Percentiles rank a stretch among this genome's conserved stretches.
Evolutionary conservation across 1,140 invertebrate species (phyloP).

Genomic region (Metaphire vulgaris): DNA sequence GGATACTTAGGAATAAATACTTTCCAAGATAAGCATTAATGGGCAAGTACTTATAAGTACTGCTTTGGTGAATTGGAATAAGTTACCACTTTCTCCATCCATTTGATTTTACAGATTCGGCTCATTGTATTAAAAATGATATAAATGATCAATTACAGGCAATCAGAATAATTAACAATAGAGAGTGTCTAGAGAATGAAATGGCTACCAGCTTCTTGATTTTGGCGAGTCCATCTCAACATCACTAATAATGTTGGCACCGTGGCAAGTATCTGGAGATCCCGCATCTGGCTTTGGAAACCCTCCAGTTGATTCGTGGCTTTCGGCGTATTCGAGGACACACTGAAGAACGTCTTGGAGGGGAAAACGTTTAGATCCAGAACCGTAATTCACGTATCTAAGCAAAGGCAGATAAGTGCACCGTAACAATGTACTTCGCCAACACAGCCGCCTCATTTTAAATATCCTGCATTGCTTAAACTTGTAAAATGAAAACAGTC

Average conservation of each 20-base stretch:
- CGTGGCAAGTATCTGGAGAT: slow-evolving; percentile 7
- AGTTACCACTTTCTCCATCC: too few species aligned
- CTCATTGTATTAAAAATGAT: too few species aligned
- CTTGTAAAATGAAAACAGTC: too few species aligned
- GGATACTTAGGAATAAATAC: too few species aligned
- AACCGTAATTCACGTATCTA: slow-evolving; percentile 51
- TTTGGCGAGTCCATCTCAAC: slow-evolving; percentile 48
- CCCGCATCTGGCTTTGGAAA: slow-evolving; percentile 33
- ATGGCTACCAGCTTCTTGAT: slow-evolving; percentile 30
- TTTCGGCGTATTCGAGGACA: slow-evolving; percentile 49
- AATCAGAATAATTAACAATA: neutral
- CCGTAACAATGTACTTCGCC: too few species aligned
- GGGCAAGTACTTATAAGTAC: too few species aligned
- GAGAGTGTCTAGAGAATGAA: neutral
- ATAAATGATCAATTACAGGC: too few species aligned
- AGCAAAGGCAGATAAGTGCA: slow-evolving; percentile 11
- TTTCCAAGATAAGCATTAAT: too few species aligned
- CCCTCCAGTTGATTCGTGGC: neutral
- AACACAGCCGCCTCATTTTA: too few species aligned
- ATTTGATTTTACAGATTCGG: too few species aligned
- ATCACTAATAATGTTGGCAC: slow-evolving; percentile 34
- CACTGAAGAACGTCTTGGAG: slow-evolving; percentile 50
- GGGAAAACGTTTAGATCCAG: slow-evolving; percentile 47
- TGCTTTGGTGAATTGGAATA: too few species aligned
- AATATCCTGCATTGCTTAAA: too few species aligned